Conservation (phyloP, 2,888 invertebrate species). For the Perdita meconis region DNA sequence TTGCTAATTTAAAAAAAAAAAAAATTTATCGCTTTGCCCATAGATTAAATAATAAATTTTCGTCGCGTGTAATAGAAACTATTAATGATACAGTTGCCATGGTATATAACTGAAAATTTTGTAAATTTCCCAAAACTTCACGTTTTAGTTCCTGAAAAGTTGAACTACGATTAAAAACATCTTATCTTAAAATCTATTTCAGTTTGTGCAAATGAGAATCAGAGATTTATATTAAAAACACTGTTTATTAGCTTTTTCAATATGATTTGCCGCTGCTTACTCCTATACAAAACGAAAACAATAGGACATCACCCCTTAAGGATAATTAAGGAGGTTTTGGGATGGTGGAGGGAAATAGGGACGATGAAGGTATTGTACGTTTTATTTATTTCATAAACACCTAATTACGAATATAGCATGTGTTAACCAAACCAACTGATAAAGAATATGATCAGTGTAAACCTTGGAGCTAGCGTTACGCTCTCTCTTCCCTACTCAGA, state of each 20-base stretch:
- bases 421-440: slow-evolving; percentile 78
- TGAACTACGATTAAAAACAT: too few species aligned
- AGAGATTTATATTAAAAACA: slow-evolving; percentile 52
- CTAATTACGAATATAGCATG: slow-evolving; percentile 60
- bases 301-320: slow-evolving; percentile 52
- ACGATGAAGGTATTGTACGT: slow-evolving; percentile 58
- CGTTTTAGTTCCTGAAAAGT: too few species aligned
- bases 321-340: slow-evolving; percentile 76
- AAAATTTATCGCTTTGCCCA: too few species aligned
- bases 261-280: slow-evolving; percentile 55
- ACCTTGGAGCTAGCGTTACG: slow-evolving; percentile 76
- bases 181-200: not conserved
- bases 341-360: slow-evolving; percentile 80
- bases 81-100: too few species aligned
- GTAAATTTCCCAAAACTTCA: too few species aligned
- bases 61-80: too few species aligned
- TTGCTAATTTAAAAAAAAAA: too few species aligned
- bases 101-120: too few species aligned
- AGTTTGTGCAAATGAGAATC: slow-evolving; percentile 4
- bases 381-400: slow-evolving; percentile 68
- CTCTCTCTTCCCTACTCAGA: slow-evolving; percentile 75
- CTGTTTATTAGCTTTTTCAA: slow-evolving; percentile 59
- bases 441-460: slow-evolving; percentile 83
- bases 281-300: slow-evolving; percentile 64
- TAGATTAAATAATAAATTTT: too few species aligned